Conservation (phyloP, 2,797 vertebrate species). For the Furcifer pardalis region DNA sequence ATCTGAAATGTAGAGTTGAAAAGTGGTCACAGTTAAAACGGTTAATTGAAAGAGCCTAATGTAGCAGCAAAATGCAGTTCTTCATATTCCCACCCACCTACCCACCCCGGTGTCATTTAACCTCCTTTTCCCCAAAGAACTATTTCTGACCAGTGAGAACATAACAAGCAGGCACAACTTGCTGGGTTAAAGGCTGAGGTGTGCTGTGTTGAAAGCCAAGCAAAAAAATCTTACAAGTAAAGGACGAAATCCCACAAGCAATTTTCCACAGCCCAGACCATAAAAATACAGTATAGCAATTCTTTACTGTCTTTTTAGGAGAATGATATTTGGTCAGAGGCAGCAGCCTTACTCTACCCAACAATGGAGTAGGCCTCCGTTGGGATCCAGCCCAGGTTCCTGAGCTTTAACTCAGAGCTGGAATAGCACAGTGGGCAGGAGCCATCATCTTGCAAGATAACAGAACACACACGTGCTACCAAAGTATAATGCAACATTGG, state of each 20-base stretch:
- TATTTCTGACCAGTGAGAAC: neutral
- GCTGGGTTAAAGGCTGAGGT: neutral
- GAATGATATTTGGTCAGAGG: neutral
- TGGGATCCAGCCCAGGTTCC: neutral
- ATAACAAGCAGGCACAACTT: neutral
- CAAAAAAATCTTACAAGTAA: neutral
- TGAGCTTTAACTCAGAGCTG: neutral
- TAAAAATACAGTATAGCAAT: no score
- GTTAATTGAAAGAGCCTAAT: neutral
- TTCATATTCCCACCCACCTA: neutral
- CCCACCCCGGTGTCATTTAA: neutral
- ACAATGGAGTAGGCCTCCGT: neutral
- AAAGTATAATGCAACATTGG: neutral
- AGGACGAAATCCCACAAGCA: neutral
- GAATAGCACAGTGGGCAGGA: neutral
- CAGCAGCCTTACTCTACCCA: neutral
- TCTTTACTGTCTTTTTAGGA: neutral
- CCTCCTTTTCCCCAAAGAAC: neutral
- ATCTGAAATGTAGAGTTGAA: conserved; percentile 83
- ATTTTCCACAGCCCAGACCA: neutral
- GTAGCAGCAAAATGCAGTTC: neutral
- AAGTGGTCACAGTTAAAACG: conserved; percentile 23
- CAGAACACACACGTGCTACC: neutral
- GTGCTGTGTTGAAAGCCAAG: neutral
- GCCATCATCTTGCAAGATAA: neutral